These are phyloP conservation scores for Aphis craccivora DNA, from an alignment of 1,140 invertebrate species.

Conservation along the genomic window DNA sequence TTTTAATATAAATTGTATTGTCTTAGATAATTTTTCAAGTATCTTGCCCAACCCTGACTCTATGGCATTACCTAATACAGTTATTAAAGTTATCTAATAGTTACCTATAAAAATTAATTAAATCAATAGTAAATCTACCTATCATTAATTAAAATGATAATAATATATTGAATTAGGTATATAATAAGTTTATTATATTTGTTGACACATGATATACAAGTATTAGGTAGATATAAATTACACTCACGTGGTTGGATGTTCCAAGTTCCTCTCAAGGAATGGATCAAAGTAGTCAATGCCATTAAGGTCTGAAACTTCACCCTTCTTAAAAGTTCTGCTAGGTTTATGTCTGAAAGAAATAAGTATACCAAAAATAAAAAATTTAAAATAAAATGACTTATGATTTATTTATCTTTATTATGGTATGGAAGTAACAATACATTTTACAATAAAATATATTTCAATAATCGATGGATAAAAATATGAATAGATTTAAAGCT, in stretches of 20 bases:
- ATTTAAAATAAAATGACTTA: background rate
- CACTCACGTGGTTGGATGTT: constrained; percentile 83
- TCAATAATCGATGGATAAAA: background rate
- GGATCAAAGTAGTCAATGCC: constrained; percentile 73
- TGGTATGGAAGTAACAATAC: background rate
- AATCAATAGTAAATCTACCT: no score
- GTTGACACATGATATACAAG: no score
- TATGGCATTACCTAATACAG: no score
- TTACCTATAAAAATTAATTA: no score
- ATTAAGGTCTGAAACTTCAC: constrained; percentile 66
- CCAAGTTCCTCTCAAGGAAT: constrained; percentile 74
- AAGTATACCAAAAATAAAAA: background rate
- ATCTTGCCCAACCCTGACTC: no score
- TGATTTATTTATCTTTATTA: background rate
- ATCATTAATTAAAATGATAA: no score
- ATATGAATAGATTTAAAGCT: background rate
- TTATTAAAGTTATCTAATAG: no score
- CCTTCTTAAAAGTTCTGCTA: constrained; percentile 48
- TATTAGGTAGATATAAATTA: background rate
- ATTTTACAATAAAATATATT: background rate
- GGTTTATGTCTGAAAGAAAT: background rate
- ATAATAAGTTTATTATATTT: background rate
- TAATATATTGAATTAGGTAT: background rate
- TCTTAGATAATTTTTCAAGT: no score
- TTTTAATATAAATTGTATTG: no score